Base-by-base conservation (phyloP, 2,797 vertebrate species). In the Hylomyscus alleni region DNA sequence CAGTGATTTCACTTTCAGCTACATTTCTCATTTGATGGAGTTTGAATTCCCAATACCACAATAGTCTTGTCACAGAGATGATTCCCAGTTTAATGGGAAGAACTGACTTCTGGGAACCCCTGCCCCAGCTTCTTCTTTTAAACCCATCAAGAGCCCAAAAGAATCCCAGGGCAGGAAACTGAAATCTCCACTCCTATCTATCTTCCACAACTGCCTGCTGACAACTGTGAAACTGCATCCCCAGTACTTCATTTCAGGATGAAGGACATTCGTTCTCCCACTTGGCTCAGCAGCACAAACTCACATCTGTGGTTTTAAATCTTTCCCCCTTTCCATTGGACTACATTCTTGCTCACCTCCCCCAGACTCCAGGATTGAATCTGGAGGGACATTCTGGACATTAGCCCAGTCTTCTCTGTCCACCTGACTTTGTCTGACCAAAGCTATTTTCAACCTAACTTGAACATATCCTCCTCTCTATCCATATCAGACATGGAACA, bases 121-220 rank as follows among this genome's bases (percentile, higher is more conserved):
- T 1, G 1, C 3, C 15, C 65, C 69, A 1, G 2, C 40, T 85
- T 85, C 29, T 91, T 92, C 62, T 15, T 60, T 40, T 50, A 89
- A 62, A 73, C 75, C 40, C 67, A 83, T 93, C n/a, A 82, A 82
- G n/a, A 95, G 15, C 47, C 52, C 9, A 50, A 54, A 89, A 81
- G 85, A 75, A 69, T 31, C 2, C 26, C 20, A 83, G 29, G 37
- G 54, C 75, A 73, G 40, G 58, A 19, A 90, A 44, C 15, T 20
- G 81, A 92, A 85, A 24, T 40, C 44, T 22, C 29, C 24, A 65
- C 72, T 89, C 47, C 37, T 87, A 44, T 20, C 26, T 47, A 52
- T 3, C 13, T 9, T 54, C 56, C 72, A 77, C 19, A 93, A 20
- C 4, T 50, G 5, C 52, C 31, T 7, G 31, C 0, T 76, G 50